Conservation (phyloP, 1,140 invertebrate genomes). For the Sipha flava region DNA sequence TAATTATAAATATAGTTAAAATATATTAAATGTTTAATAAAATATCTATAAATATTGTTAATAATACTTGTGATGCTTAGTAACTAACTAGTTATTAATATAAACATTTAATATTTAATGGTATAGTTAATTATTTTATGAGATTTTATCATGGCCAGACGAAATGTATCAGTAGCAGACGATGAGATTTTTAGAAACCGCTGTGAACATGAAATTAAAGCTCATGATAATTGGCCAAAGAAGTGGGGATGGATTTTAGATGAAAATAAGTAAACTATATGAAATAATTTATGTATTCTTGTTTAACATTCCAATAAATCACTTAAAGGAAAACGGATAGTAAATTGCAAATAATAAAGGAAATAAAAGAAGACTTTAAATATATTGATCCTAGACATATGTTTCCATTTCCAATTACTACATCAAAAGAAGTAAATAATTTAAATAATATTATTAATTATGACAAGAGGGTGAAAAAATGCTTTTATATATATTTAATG, state of each 20-base stretch:
- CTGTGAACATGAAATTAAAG: neutral
- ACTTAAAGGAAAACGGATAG: too few relatives aligned
- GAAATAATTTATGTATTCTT: neutral
- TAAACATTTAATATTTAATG: neutral
- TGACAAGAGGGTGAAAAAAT: too few relatives aligned
- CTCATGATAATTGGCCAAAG: neutral
- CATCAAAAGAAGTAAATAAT: neutral
- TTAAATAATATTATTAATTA: too few relatives aligned
- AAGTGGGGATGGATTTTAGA: slow-evolving; percentile 3
- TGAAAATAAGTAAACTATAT: neutral
- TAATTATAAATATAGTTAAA: too few relatives aligned
- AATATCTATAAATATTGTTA: neutral
- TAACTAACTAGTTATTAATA: neutral
- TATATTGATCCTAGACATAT: too few relatives aligned
- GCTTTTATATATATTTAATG: too few relatives aligned
- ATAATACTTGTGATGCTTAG: neutral
- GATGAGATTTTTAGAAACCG: neutral
- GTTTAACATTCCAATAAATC: too few relatives aligned
- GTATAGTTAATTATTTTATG: neutral
- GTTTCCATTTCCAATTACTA: slow-evolving; percentile 19
- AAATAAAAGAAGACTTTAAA: too few relatives aligned
- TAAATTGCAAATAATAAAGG: too few relatives aligned
- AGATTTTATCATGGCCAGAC: neutral
- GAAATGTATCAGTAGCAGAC: neutral
- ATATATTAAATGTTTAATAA: too few relatives aligned